Conservation (phyloP, 2,797 vertebrate genomes). For the Lindbergichthys nudifrons region DNA sequence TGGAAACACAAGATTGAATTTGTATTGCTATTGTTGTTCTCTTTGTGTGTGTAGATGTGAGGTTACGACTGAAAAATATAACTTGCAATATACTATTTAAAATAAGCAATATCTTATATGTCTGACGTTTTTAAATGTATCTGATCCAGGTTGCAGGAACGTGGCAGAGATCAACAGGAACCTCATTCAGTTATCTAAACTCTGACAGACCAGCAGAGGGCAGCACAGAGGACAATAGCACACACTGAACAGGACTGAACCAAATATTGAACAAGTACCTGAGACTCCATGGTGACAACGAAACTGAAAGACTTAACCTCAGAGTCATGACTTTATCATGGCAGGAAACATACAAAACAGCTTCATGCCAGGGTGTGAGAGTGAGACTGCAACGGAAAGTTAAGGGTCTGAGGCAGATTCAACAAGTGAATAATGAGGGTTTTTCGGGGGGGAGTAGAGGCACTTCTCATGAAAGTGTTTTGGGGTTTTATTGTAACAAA, state of each 20-base stretch:
- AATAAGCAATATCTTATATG: background rate
- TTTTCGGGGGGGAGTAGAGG: constrained; percentile 28
- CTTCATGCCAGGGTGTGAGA: constrained; percentile 23
- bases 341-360: constrained; percentile 4
- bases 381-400: background rate
- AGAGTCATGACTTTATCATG: constrained; percentile 4
- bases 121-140: background rate
- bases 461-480: constrained; percentile 5
- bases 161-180: constrained; percentile 91
- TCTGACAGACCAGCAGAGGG: constrained; percentile 79
- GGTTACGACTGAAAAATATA: background rate
- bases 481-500: constrained; percentile 34
- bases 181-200: constrained; percentile 89
- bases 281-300: constrained; percentile 8
- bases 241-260: constrained; percentile 15
- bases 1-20: too few species aligned
- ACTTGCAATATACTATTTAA: too few species aligned
- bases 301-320: constrained; percentile 8
- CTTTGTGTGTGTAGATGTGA: too few species aligned
- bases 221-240: constrained; percentile 23
- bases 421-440: constrained; percentile 29
- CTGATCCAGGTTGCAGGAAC: constrained; percentile 88
- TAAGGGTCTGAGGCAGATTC: constrained; percentile 1
- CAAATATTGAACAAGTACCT: background rate
- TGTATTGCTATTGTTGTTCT: too few species aligned